Evolutionary conservation across 2,113 vertebrate species (phyloP), one percentile per base, ranked within the genome.

Genomic region (Pluvianellus socialis): DNA sequence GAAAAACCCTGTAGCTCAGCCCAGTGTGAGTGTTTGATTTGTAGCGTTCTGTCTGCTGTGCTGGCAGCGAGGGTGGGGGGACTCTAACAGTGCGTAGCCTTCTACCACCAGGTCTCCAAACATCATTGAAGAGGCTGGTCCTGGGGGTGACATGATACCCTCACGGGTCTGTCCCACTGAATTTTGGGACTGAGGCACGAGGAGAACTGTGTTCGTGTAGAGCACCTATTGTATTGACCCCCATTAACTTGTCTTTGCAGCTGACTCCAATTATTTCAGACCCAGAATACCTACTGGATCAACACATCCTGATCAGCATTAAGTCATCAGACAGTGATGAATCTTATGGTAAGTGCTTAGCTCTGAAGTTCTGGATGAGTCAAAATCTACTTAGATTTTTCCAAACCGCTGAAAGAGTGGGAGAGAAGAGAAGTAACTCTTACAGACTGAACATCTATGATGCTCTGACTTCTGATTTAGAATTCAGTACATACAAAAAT

Each of bases 191-290:
- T 52, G 63, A 74, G 26, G 32, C 42, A 42, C 4, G 11, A 35
- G 53, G 19, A 84, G n/a, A 75, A 56, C 53, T 45, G 16, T 87
- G 53, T 58, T 82, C 15, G 5, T 52, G 24, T 79, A 59, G 42
- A 42, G 33, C 26, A 18, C 26, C 33, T 22, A 5, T 47, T 80
- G 3, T 50, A 58, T 14, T 97, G 65, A 98, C 56, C 5, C 52
- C 33, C 61, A 3, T 42, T 30, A 42, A 67, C 44, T 96, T 98
- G 59, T 97, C 82, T 88, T 96, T 93, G 72, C 96, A 99, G 99
- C 98, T 99, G 95, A 99, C 98, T 38, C 99, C 99, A 28, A 99
- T 99, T 88, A 99, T 99, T 97, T 99, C 99, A 23, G 99, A 99
- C 96, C 99, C 99, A 0, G 99, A 99, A 97, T 99, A 99, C 92